Conservation (phyloP, 2,888 invertebrate genomes). For the Tromatobia lineatoria region DNA sequence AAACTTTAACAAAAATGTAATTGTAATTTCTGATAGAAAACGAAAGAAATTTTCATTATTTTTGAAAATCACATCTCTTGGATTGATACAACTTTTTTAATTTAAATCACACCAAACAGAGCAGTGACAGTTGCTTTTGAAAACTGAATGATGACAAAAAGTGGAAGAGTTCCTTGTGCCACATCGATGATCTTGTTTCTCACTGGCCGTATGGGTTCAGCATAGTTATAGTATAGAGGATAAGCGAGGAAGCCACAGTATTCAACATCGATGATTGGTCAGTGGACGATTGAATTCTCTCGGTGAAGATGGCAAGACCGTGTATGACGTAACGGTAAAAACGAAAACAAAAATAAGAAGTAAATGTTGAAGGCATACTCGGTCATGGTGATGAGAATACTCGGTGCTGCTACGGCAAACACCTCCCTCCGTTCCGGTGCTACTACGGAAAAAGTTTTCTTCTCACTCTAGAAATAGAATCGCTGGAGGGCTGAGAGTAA, state of each 20-base stretch:
- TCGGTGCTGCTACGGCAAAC: constrained; percentile 57
- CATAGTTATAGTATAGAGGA: constrained; percentile 30
- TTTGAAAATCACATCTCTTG: constrained; percentile 9
- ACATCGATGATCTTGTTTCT: constrained; percentile 41
- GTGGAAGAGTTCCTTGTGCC: constrained; percentile 10
- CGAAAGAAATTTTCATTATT: background rate
- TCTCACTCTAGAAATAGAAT: constrained; percentile 76
- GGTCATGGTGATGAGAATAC: constrained; percentile 73
- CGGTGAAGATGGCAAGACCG: constrained; percentile 1
- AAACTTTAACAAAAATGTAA: no score
- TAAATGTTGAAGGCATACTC: constrained; percentile 71
- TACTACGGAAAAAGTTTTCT: constrained; percentile 67
- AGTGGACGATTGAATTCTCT: constrained; percentile 49
- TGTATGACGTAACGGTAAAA: constrained; percentile 47
- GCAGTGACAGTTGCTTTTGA: background rate
- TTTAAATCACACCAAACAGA: background rate
- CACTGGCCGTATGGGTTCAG: constrained; percentile 27
- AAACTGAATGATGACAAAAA: constrained; percentile 15
- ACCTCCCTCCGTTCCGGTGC: constrained; percentile 58
- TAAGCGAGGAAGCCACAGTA: constrained; percentile 53
- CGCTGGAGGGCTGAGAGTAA: constrained; percentile 73
- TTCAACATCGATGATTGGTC: constrained; percentile 39
- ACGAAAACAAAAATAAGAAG: constrained; percentile 12
- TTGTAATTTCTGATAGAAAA: no score
- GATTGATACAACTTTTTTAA: background rate